These are phyloP conservation scores for Herminia tarsipennalis DNA, from an alignment of 2,888 invertebrate species.

Conservation along the genomic window DNA sequence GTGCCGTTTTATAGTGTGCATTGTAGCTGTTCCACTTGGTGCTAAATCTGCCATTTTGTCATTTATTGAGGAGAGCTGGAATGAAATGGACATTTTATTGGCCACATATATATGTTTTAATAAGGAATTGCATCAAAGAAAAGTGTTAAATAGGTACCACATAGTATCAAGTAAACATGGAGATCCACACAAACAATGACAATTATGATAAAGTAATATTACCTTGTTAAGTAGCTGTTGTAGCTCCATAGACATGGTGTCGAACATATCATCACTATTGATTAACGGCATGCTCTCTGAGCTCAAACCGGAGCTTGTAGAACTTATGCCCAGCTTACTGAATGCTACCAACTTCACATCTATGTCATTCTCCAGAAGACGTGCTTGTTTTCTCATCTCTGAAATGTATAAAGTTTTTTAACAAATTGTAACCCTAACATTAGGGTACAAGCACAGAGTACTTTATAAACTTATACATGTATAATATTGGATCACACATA, in stretches of 20 bases:
- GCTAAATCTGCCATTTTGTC: constrained; percentile 95
- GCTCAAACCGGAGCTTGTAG: constrained; percentile 79
- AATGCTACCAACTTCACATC: constrained; percentile 97
- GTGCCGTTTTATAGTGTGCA: constrained; percentile 97
- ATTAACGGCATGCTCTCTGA: constrained; percentile 94
- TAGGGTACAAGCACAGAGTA: too few relatives aligned
- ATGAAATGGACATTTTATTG: constrained; percentile 22
- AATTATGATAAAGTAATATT: too few relatives aligned
- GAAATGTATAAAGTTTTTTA: constrained; percentile 5
- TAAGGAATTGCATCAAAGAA: too few relatives aligned
- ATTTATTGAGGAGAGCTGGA: constrained; percentile 90
- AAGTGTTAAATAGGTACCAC: too few relatives aligned
- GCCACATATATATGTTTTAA: too few relatives aligned
- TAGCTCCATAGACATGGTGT: constrained; percentile 96
- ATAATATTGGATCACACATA: too few relatives aligned
- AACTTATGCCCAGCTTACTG: constrained; percentile 95
- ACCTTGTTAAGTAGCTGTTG: constrained; percentile 94
- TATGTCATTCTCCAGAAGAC: constrained; percentile 97
- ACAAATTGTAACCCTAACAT: too few relatives aligned
- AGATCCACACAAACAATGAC: too few relatives aligned
- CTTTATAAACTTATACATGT: too few relatives aligned
- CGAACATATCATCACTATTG: constrained; percentile 95
- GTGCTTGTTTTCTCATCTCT: constrained; percentile 97
- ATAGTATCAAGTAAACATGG: too few relatives aligned
- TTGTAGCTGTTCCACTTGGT: constrained; percentile 92